These are phyloP conservation scores for Drosophila sucinea DNA, from an alignment of 1,140 invertebrate species.

Conservation along the genomic window DNA sequence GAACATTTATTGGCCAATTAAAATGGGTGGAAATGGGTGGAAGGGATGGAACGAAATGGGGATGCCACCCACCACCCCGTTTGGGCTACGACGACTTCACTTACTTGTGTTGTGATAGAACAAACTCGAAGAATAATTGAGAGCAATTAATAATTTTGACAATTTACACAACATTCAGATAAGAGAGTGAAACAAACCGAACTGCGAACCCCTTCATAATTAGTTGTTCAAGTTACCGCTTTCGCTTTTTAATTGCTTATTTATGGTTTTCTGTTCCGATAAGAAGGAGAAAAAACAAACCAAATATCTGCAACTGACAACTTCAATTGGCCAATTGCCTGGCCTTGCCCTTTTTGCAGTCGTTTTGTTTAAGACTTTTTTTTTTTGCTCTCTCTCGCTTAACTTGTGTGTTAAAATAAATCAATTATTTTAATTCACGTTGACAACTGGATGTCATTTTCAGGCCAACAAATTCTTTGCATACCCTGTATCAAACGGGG, in stretches of 20 bases:
- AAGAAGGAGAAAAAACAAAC: neutral
- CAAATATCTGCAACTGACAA: conserved; percentile 58
- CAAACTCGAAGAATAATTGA: conserved; percentile 50
- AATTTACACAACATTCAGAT: conserved; percentile 78
- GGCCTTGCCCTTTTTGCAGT: conserved; percentile 20
- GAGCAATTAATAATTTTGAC: conserved; percentile 82
- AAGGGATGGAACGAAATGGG: neutral
- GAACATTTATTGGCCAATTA: conserved; percentile 77
- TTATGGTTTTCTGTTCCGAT: conserved; percentile 32
- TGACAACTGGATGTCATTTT: conserved; percentile 76
- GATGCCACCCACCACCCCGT: conserved; percentile 16
- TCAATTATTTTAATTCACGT: conserved; percentile 80
- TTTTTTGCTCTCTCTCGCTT: conserved; percentile 51
- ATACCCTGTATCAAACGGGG: neutral
- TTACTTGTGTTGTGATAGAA: conserved; percentile 10
- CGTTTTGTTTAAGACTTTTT: conserved; percentile 26
- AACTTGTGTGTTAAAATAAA: conserved; percentile 76
- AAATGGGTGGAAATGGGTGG: conserved; percentile 31
- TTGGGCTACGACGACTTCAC: conserved; percentile 15
- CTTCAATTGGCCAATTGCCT: conserved; percentile 54
- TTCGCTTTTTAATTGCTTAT: conserved; percentile 49
- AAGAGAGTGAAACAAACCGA: conserved; percentile 20
- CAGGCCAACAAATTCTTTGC: conserved; percentile 42
- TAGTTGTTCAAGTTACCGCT: conserved; percentile 11
- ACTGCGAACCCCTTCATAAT: conserved; percentile 4